Conservation (phyloP, 1,140 invertebrate species). For the Prorops nasuta region DNA sequence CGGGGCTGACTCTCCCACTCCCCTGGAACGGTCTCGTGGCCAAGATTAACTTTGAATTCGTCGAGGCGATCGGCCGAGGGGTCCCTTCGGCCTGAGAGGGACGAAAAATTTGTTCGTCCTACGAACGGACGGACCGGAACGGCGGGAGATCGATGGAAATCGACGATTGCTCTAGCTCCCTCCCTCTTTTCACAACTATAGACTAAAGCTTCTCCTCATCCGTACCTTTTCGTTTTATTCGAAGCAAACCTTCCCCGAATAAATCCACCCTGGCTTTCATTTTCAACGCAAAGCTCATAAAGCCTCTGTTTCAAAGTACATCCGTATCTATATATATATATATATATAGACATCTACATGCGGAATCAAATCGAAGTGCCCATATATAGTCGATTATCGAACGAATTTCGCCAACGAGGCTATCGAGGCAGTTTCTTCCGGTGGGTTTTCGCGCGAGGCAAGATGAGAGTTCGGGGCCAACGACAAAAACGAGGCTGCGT, state of each 20-base stretch:
- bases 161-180: too few species aligned
- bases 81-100: conserved; percentile 2
- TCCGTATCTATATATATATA: too few species aligned
- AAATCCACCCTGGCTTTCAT: too few species aligned
- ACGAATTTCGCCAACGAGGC: conserved; percentile 9
- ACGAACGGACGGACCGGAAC: conserved; percentile 24
- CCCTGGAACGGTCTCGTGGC: conserved; percentile 22
- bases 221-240: too few species aligned
- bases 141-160: conserved; percentile 35
- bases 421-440: conserved; percentile 9
- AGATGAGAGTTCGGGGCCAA: conserved; percentile 12
- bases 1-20: conserved; percentile 17
- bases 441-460: conserved; percentile 20
- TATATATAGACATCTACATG: too few species aligned
- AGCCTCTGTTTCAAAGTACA: too few species aligned
- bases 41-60: conserved; percentile 43
- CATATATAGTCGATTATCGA: conserved; percentile 1
- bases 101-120: conserved; percentile 34
- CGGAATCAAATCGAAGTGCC: too few species aligned
- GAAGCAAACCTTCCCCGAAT: too few species aligned
- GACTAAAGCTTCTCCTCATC: too few species aligned
- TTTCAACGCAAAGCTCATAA: too few species aligned
- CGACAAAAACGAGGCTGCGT: conserved; percentile 31
- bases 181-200: too few species aligned
- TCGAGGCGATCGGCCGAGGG: conserved; percentile 10